Conservation (phyloP, 92 coral and sea anemone species). For the Muricea muricata region DNA sequence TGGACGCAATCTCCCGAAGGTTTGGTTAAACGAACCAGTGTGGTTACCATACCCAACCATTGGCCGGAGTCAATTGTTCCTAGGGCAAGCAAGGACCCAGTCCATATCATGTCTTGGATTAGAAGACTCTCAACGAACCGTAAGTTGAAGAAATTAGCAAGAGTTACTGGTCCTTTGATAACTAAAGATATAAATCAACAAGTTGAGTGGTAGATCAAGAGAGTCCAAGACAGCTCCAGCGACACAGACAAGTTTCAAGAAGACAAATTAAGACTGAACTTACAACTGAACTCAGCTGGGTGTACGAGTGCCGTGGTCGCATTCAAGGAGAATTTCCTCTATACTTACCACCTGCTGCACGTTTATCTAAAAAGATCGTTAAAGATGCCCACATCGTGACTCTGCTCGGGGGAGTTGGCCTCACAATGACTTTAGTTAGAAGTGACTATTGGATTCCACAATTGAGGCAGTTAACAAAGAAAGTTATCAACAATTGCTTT, state of each 20-base stretch:
- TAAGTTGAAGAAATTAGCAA: slow-evolving; percentile 13
- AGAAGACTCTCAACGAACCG: slow-evolving; percentile 29
- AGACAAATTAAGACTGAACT: slow-evolving; percentile 35
- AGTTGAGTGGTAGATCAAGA: slow-evolving; percentile 24
- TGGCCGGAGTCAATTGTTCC: slow-evolving; percentile 27
- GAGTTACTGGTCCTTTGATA: slow-evolving; percentile 39
- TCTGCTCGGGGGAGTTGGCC: slow-evolving; percentile 61
- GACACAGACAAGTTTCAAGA: slow-evolving; percentile 41
- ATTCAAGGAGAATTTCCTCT: background rate
- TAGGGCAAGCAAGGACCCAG: slow-evolving; percentile 12
- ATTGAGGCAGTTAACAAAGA: background rate
- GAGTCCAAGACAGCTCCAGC: slow-evolving; percentile 24
- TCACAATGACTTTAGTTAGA: slow-evolving; percentile 47
- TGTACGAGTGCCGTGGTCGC: slow-evolving; percentile 32
- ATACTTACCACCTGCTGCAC: background rate
- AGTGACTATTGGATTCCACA: slow-evolving; percentile 53
- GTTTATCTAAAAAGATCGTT: slow-evolving; percentile 33
- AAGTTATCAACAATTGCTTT: background rate
- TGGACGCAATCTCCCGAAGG: slow-evolving; percentile 16
- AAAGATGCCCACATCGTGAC: slow-evolving; percentile 35
- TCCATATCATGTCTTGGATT: slow-evolving; percentile 27
- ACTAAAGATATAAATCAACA: slow-evolving; percentile 18
- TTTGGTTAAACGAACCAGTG: slow-evolving; percentile 17
- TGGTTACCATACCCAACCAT: slow-evolving; percentile 23
- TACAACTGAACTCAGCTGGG: slow-evolving; percentile 40